These are phyloP conservation scores for Tychaedon coryphoeus DNA, from an alignment of 2,113 vertebrate genomes.

Conservation along the genomic window DNA sequence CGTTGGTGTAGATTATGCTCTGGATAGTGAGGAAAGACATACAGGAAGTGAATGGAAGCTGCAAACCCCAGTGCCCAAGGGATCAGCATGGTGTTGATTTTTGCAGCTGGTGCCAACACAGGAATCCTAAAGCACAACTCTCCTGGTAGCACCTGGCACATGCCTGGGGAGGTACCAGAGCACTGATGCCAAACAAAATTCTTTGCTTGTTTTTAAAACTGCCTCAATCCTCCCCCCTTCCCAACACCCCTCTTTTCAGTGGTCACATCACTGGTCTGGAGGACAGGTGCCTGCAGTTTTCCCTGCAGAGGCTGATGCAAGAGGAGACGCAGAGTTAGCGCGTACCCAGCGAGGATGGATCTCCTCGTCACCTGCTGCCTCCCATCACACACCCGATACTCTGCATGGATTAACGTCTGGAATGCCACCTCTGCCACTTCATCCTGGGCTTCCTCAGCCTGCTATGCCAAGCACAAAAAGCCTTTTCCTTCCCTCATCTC, in stretches of 20 bases:
- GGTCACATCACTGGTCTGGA: background rate
- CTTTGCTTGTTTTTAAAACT: background rate
- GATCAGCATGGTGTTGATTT: background rate
- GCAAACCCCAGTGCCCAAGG: background rate
- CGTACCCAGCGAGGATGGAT: background rate
- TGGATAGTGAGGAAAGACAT: background rate
- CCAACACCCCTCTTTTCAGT: background rate
- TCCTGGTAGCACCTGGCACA: background rate
- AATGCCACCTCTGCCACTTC: constrained; percentile 28
- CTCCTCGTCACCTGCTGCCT: background rate
- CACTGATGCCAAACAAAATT: background rate
- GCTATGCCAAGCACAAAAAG: background rate
- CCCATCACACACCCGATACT: constrained; percentile 33
- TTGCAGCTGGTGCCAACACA: background rate
- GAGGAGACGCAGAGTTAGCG: background rate
- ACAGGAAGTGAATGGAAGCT: background rate
- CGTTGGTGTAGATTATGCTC: fast-evolving
- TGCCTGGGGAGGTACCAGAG: background rate
- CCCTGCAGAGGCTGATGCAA: background rate
- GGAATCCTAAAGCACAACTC: background rate
- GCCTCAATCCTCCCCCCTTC: background rate
- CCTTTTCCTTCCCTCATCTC: background rate
- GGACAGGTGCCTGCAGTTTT: background rate
- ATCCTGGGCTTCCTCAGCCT: background rate
- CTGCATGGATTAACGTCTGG: fast-evolving